These are phyloP conservation scores for Oreocharis arfaki DNA, from an alignment of 2,113 vertebrate species.

Conservation along the genomic window DNA sequence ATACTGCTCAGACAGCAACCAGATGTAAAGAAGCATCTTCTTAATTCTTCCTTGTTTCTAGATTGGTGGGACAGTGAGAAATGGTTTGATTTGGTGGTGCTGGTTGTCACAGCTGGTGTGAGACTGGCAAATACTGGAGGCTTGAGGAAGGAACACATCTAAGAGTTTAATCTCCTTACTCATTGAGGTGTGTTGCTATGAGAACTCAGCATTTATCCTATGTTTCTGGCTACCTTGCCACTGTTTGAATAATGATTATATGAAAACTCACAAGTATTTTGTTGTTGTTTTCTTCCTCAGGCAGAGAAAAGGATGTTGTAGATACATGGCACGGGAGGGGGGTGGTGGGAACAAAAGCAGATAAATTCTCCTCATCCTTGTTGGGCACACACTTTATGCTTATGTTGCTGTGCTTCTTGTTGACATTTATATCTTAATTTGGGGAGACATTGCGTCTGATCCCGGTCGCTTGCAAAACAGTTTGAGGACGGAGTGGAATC, in stretches of 20 bases:
- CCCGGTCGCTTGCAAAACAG: not conserved
- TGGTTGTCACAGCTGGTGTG: constrained; percentile 7
- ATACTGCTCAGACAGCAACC: not conserved
- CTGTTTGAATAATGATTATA: constrained; percentile 4
- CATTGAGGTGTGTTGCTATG: constrained; percentile 47
- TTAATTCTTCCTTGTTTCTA: not conserved
- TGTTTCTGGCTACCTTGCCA: not conserved
- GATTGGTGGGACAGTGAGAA: not conserved
- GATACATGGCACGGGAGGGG: not conserved
- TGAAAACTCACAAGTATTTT: not conserved
- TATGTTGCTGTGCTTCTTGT: not conserved
- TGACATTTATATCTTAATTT: constrained; percentile 11
- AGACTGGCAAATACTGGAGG: not conserved
- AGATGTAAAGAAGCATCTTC: not conserved
- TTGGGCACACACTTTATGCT: not conserved
- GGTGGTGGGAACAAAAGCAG: not conserved
- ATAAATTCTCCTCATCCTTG: not conserved
- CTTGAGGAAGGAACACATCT: not conserved
- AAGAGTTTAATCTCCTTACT: constrained; percentile 27
- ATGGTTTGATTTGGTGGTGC: not conserved
- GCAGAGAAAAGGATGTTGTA: not conserved
- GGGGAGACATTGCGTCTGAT: not conserved
- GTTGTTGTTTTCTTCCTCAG: constrained; percentile 9
- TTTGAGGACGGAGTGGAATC: not conserved
- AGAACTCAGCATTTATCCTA: constrained; percentile 28